Base-by-base conservation (phyloP, 1,140 invertebrate species). In the Macrocentrus cingulum region DNA sequence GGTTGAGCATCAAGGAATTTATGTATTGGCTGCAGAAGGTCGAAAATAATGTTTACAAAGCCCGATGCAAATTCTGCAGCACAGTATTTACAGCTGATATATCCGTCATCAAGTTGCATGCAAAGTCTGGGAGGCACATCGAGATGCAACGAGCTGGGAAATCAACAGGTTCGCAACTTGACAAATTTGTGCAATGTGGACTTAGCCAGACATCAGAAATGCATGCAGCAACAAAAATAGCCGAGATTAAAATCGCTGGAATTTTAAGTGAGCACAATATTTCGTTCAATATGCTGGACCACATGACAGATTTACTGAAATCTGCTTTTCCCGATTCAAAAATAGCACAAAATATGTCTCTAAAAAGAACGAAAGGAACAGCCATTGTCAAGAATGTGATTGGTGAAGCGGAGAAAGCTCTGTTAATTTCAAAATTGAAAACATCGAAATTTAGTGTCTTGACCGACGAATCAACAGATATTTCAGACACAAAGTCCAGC, bases 301-400 rank as follows among this genome's bases (percentile, higher is more conserved):
- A 59, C 39, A 11, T 59, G 2, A 23, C 15, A 23, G 61, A 63
- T 16, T 18, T 63, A 1, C 32, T 66, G n/a, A 61, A 66, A 51
- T 22, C 32, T 22, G 49, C 25, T 25, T 63, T 63, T 23, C 9
- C 49, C 0, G 64, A 66, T 48, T 66, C 58, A n/a, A 16, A 48
- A 46, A 65, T 60, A 18, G 42, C 60, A 19, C 49, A 58, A 37
- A 34, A 54, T 39, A 8, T 62, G 4, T 37, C 55, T 1, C 11
- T 59, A 13, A 67, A 61, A 45, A 55, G 44, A 15, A 59, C 62
- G 2, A 61, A 64, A 37, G 53, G 51, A 11, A 64, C 46, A 11
- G 41, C 34, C 2, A 61, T 64, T 15, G n/a, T n/a, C n/a, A n/a
- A n/a, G n/a, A n/a, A 62, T 15, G 63, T 62, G 1, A 60, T 65